phyloP scores from a whole-genome alignment of 1,140 invertebrate genomes.

The Psix sp. region DNA sequence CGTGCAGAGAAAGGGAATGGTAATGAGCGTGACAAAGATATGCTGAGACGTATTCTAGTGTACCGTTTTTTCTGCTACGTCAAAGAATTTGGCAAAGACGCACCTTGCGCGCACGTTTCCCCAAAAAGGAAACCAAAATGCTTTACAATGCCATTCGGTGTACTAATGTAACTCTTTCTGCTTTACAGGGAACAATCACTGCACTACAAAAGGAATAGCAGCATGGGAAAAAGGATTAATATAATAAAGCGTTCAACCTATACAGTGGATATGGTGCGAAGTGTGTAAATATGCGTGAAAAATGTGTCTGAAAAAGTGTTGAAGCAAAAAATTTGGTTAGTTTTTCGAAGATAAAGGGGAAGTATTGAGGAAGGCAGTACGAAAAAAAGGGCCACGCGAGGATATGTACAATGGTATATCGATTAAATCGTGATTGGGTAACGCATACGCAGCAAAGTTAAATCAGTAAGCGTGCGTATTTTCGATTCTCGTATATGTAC shows the following conservation, averaged over 20 bases:
- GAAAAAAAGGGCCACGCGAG: slow-evolving; percentile 5
- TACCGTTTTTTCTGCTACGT: no score
- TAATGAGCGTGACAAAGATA: no score
- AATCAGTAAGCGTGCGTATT: slow-evolving; percentile 15
- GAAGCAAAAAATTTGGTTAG: slow-evolving; percentile 30
- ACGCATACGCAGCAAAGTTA: slow-evolving; percentile 25
- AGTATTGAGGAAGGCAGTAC: slow-evolving; percentile 28
- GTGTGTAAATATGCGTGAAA: slow-evolving; percentile 64
- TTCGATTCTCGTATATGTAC: slow-evolving; percentile 29
- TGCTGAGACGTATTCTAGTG: no score
- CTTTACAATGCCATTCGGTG: no score
- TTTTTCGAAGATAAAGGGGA: slow-evolving; percentile 27
- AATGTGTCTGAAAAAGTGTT: slow-evolving; percentile 39
- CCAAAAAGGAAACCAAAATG: no score
- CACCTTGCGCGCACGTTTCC: no score
- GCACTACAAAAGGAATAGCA: slow-evolving; percentile 41
- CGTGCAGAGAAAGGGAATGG: no score
- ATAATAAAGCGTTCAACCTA: slow-evolving; percentile 44
- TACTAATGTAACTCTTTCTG: slow-evolving; percentile 20
- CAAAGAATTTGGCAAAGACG: no score
- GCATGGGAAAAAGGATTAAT: slow-evolving; percentile 54
- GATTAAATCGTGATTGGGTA: slow-evolving; percentile 21
- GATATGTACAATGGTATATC: slow-evolving; percentile 40
- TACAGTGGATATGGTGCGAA: slow-evolving; percentile 56
- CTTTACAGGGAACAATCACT: slow-evolving; percentile 56